phyloP scores from a whole-genome alignment of 2,797 vertebrate species.

The Ispidina picta region DNA sequence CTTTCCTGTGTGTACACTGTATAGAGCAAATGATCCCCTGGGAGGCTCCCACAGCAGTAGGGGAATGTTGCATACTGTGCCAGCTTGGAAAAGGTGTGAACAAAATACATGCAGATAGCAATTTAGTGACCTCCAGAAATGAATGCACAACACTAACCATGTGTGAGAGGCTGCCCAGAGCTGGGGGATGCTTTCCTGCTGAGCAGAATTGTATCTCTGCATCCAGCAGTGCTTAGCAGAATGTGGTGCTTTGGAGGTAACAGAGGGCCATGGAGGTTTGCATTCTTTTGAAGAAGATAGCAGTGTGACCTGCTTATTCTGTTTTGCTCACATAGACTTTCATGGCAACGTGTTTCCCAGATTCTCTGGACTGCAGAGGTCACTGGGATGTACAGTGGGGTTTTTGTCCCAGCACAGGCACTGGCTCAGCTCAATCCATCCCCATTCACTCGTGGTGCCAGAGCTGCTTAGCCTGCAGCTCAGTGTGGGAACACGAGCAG shows the following conservation, averaged over 20 bases:
- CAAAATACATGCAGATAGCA: background rate
- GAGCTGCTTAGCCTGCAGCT: background rate
- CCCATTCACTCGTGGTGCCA: background rate
- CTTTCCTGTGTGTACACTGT: background rate
- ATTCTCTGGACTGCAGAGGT: background rate
- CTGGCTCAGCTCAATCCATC: background rate
- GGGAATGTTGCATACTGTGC: background rate
- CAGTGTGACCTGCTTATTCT: background rate
- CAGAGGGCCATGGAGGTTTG: background rate
- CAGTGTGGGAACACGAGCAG: background rate
- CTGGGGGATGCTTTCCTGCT: background rate
- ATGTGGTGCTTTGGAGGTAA: background rate
- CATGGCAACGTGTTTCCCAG: background rate
- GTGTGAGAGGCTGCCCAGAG: background rate
- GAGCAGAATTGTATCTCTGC: background rate
- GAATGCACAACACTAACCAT: background rate
- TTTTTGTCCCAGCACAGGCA: background rate
- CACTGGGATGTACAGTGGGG: background rate
- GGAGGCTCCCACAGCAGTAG: background rate
- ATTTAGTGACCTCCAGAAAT: background rate
- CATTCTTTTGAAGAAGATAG: background rate
- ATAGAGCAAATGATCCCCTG: background rate
- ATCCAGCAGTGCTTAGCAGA: background rate
- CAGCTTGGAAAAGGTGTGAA: background rate
- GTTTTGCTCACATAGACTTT: background rate